Conservation (phyloP, 2,113 vertebrate species). For the Galeopterus variegatus region DNA sequence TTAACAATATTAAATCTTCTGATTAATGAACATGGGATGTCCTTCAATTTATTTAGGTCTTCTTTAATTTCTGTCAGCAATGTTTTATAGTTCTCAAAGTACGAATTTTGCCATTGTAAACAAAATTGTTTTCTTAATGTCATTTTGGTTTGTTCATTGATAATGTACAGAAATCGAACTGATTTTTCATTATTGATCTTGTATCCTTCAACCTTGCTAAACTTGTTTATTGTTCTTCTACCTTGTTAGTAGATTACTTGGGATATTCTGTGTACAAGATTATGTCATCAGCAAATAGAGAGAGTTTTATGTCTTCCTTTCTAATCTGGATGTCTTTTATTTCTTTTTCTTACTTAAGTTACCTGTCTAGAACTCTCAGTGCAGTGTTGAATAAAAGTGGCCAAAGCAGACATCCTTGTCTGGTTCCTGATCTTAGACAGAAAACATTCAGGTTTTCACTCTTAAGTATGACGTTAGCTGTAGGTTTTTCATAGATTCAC, state of each 20-base stretch:
- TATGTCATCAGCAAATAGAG: not conserved
- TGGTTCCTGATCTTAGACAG: not conserved
- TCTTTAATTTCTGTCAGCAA: not conserved
- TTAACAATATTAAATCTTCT: not conserved
- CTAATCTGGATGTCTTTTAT: not conserved
- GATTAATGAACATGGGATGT: not conserved
- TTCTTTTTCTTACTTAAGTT: not conserved
- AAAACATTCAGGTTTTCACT: not conserved
- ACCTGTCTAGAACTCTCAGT: not conserved
- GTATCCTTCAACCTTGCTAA: not conserved
- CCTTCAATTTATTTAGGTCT: not conserved
- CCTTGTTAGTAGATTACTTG: not conserved
- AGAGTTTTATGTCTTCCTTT: not conserved
- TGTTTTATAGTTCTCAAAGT: not conserved
- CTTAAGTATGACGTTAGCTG: not conserved
- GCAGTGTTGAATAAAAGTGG: not conserved
- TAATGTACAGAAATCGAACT: not conserved
- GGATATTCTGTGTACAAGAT: not conserved
- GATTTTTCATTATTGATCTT: slow-evolving; percentile 4
- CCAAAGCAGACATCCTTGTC: not conserved
- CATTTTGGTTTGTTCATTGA: not conserved
- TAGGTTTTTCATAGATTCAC: not conserved
- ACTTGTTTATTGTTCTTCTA: not conserved
- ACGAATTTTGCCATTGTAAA: not conserved
- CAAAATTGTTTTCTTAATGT: slow-evolving; percentile 8